Conservation (phyloP, 2,888 invertebrate genomes). For the Leptopilina drosophilae region DNA sequence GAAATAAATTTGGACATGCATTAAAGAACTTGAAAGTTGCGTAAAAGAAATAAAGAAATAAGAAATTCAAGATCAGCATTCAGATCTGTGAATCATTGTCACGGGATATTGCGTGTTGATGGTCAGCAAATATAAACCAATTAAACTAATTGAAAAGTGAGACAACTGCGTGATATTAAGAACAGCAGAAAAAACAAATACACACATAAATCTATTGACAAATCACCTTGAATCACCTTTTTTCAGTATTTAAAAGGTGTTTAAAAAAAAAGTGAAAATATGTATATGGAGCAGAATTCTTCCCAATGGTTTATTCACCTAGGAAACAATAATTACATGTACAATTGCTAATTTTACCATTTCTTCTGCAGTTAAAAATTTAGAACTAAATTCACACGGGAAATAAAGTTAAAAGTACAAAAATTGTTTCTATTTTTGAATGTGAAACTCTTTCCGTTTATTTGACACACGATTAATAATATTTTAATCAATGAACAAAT, state of each 20-base stretch:
- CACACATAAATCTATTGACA: neutral
- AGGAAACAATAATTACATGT: too few species aligned
- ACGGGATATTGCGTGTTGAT: conserved; percentile 36
- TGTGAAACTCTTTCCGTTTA: too few species aligned
- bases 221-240: neutral
- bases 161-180: conserved; percentile 3
- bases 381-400: too few species aligned
- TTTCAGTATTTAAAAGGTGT: neutral
- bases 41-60: neutral
- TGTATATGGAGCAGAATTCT: neutral
- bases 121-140: conserved; percentile 26
- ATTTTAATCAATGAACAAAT: too few species aligned
- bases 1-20: neutral
- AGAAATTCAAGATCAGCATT: conserved; percentile 22
- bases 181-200: neutral
- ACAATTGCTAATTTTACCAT: too few species aligned
- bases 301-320: neutral
- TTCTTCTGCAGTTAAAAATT: too few species aligned
- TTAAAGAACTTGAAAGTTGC: conserved; percentile 5
- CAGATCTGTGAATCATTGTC: conserved; percentile 31
- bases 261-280: neutral
- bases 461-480: too few species aligned
- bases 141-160: conserved; percentile 32
- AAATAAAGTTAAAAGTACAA: too few species aligned
- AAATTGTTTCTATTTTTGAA: too few species aligned